Evolutionary conservation across 1,140 invertebrate species (phyloP), one percentile per base, ranked within the genome.

Genomic region (Mesaphorura yosii): DNA sequence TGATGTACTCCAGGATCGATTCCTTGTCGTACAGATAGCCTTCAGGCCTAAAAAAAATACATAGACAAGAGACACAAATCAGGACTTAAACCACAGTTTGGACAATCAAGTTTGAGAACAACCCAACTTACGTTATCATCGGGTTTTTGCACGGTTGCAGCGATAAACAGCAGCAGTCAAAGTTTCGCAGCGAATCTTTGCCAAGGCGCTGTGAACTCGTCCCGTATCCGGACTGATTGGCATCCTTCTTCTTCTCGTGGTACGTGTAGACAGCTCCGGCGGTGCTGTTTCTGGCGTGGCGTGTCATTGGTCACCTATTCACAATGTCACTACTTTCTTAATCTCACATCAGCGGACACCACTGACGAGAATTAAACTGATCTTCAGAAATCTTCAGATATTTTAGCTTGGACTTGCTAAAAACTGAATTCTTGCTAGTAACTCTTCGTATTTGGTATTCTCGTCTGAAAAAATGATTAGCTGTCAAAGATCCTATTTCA

Each of bases 201-300:
- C 92, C 91, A 39, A 98, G 75, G 64, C 95, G 73, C 66, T 78
- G 81, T 60, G 53, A 76, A 66, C 88, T 83, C 14, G 86, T 88
- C 2, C 87, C 86, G 68, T 89, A 90, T 26, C 90, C 90, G n/a
- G 88, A 92, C 17, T 83, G 80, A 46, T 83, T 78, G 6, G 89
- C 88, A 67, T 99, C 96, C 66, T 93, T 96, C 67, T 93, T 86
- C 68, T 94, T 92, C 67, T 99, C 96, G 66, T 96, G 87, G 66
- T 98, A 98, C 0, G 93, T 95, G 67, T 99, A 99, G 28, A 98
- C 93, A 20, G 92, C 89, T 49, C 92, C 90, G 15, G 94, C 94
- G 2, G 96, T 99, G 65, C 90, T 93, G 73, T 99, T 99, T 68
- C 88, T 83, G 4, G 89, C 93, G 67, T 99, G 96, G 51, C 95